A percentile compares a stretch with the other conserved stretches of the same genome.
Conservation (phyloP, 2,113 vertebrate species). For the Nibea coibor region DNA sequence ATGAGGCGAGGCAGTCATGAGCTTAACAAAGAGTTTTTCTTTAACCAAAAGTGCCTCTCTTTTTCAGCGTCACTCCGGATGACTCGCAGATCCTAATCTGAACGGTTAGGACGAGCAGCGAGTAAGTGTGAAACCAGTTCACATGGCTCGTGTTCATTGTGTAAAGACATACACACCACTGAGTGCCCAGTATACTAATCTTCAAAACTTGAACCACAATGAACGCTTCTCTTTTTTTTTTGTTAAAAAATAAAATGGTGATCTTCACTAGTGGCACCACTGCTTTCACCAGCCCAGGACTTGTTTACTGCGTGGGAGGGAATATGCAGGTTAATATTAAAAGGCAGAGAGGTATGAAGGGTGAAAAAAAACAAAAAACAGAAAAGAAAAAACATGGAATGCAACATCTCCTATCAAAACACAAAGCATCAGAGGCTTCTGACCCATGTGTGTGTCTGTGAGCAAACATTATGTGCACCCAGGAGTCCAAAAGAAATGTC, state of each 20-base stretch:
- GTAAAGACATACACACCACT: conserved; percentile 11
- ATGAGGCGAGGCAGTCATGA: conserved; percentile 6
- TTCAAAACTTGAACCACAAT: conserved; percentile 5
- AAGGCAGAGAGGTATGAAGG: conserved; percentile 53
- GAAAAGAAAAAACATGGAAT: conserved; percentile 57
- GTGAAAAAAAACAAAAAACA: no score
- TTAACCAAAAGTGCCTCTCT: conserved; percentile 20
- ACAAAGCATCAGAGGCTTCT: conserved; percentile 37
- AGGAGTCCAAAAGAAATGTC: conserved; percentile 43
- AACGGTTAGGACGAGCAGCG: conserved; percentile 9
- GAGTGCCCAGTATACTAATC: conserved; percentile 26
- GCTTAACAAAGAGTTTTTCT: conserved; percentile 16
- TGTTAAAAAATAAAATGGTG: conserved; percentile 25
- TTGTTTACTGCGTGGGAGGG: conserved; percentile 32
- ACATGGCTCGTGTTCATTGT: conserved; percentile 17
- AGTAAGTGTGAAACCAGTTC: conserved; percentile 54
- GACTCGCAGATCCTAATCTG: conserved; percentile 30
- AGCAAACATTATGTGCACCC: conserved; percentile 48
- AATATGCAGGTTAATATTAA: conserved; percentile 45
- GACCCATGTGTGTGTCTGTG: conserved; percentile 49
- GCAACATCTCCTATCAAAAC: conserved; percentile 44
- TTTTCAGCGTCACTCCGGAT: conserved; percentile 9
- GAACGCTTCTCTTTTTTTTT: conserved; percentile 36
- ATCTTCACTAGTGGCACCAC: conserved; percentile 25
- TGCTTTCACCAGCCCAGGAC: conserved; percentile 24